phyloP scores from a whole-genome alignment of 2,113 vertebrate species.

The Piliocolobus tephrosceles region DNA sequence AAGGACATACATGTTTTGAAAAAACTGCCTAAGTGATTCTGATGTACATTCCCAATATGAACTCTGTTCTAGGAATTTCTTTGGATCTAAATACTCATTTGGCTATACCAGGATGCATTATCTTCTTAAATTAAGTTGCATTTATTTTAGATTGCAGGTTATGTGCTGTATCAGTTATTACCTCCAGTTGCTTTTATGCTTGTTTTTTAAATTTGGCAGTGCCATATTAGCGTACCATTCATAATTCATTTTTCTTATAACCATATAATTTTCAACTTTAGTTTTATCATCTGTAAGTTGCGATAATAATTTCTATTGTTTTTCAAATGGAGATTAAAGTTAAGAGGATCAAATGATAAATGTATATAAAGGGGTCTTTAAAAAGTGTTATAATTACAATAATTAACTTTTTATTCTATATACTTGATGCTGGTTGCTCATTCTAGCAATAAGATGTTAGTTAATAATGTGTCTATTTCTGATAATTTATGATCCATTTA shows the following conservation, averaged over 20 bases:
- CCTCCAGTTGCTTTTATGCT: not conserved
- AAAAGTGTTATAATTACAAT: slow-evolving; percentile 4
- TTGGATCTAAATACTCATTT: slow-evolving; percentile 20
- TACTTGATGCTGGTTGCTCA: not conserved
- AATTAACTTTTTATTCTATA: slow-evolving; percentile 43
- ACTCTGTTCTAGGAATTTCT: slow-evolving; percentile 27
- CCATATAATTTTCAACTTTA: slow-evolving; percentile 45
- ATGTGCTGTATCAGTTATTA: slow-evolving; percentile 23
- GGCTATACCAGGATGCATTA: not conserved
- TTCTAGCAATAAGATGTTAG: slow-evolving; percentile 13
- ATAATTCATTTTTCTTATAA: slow-evolving; percentile 39
- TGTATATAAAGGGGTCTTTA: slow-evolving; percentile 5
- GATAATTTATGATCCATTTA: not conserved
- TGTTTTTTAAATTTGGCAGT: slow-evolving; percentile 11
- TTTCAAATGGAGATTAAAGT: slow-evolving; percentile 43
- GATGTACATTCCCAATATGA: not conserved
- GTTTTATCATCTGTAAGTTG: slow-evolving; percentile 27
- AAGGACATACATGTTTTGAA: slow-evolving; percentile 16
- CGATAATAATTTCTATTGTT: slow-evolving; percentile 2
- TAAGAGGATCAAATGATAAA: slow-evolving; percentile 28
- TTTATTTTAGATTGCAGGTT: slow-evolving; percentile 43
- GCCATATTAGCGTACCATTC: slow-evolving; percentile 3
- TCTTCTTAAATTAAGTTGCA: slow-evolving; percentile 14
- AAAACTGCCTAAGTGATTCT: slow-evolving; percentile 48
- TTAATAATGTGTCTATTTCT: slow-evolving; percentile 26